These are phyloP conservation scores for Ophraella communa DNA, from an alignment of 2,888 invertebrate genomes.

Conservation along the genomic window DNA sequence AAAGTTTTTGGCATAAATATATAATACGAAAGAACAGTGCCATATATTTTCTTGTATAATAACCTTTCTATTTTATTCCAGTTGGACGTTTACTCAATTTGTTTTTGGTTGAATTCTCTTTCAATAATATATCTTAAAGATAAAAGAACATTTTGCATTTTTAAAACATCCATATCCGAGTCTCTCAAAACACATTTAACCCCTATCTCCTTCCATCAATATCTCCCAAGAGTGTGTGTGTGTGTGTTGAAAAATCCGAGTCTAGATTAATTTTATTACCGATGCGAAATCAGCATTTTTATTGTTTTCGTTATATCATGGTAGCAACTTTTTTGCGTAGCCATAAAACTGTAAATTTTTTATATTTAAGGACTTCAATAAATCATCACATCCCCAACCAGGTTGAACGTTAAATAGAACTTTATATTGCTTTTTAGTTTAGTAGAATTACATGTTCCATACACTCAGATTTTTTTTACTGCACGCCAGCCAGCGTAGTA, in stretches of 20 bases:
- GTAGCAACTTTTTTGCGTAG: constrained; percentile 5
- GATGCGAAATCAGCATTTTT: constrained; percentile 25
- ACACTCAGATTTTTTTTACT: neutral
- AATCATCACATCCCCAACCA: constrained; percentile 19
- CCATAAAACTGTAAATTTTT: constrained; percentile 24
- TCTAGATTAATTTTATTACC: constrained; percentile 19
- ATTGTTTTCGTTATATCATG: constrained; percentile 14
- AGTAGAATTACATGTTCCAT: neutral
- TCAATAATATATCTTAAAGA: too few relatives aligned
- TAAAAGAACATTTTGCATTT: too few relatives aligned
- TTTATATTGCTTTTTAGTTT: constrained; percentile 23
- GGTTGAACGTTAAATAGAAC: constrained; percentile 12
- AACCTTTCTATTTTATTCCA: too few relatives aligned
- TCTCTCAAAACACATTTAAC: too few relatives aligned
- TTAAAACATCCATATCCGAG: too few relatives aligned
- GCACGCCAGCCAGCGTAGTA: neutral
- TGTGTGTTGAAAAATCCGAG: constrained; percentile 13
- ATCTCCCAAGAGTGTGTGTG: constrained; percentile 10
- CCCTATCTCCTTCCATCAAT: neutral
- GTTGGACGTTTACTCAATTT: too few relatives aligned
- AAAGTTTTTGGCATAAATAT: too few relatives aligned
- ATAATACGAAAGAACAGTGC: too few relatives aligned
- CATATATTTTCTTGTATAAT: too few relatives aligned
- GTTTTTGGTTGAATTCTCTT: too few relatives aligned
- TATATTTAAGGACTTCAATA: constrained; percentile 15